phyloP scores from a whole-genome alignment of 2,797 vertebrate species.

The Centropyge bicolor region DNA sequence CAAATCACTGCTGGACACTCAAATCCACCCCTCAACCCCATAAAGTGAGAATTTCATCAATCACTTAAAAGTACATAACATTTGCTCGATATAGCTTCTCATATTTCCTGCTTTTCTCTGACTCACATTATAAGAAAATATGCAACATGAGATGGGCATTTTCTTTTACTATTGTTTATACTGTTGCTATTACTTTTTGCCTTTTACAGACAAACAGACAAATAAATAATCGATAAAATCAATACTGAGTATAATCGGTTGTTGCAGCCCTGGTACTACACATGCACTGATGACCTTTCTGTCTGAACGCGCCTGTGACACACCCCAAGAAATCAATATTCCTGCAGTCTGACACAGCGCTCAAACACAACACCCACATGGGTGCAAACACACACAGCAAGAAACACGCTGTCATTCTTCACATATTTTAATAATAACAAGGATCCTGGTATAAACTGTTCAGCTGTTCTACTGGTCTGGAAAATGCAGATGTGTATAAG shows the following conservation, averaged over 20 bases:
- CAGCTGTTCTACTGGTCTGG: neutral
- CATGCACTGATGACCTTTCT: constrained; percentile 14
- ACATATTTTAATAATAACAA: neutral
- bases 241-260: neutral
- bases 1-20: constrained; percentile 20
- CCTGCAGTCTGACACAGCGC: constrained; percentile 56
- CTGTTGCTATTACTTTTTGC: neutral
- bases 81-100: neutral
- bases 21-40: neutral
- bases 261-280: neutral
- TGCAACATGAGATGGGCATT: neutral
- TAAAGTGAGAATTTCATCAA: neutral
- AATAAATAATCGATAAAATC: constrained; percentile 1
- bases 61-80: neutral
- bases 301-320: constrained; percentile 44
- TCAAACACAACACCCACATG: constrained; percentile 34
- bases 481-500: neutral
- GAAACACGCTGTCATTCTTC: neutral
- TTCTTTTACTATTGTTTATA: neutral
- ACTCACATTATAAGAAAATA: neutral
- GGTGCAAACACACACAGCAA: constrained; percentile 4
- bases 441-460: neutral
- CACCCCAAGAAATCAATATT: constrained; percentile 65
- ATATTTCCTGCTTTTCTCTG: neutral
- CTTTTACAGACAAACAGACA: neutral